phyloP scores from a whole-genome alignment of 2,797 vertebrate genomes.

The Oophaga sylvatica region DNA sequence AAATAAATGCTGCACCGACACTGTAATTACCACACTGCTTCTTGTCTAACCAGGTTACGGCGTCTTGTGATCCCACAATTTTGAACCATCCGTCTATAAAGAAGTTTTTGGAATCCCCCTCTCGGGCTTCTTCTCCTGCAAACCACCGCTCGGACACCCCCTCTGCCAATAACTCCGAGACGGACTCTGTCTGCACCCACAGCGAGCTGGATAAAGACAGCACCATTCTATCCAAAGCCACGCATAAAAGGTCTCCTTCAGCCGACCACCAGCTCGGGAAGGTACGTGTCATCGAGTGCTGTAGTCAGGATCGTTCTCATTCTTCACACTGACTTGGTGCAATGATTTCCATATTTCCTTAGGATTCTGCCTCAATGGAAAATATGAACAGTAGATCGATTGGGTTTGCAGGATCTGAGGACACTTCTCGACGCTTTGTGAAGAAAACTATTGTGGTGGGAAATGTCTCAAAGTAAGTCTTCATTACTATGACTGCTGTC shows the following conservation, averaged over 20 bases:
- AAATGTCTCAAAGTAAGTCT: slow-evolving; percentile 95
- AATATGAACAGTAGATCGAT: slow-evolving; percentile 81
- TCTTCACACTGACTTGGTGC: not conserved
- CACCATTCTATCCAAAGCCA: slow-evolving; percentile 74
- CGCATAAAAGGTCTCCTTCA: slow-evolving; percentile 76
- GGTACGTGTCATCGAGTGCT: slow-evolving; percentile 68
- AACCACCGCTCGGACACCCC: slow-evolving; percentile 94
- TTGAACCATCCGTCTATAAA: slow-evolving; percentile 97
- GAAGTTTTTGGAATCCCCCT: slow-evolving; percentile 93
- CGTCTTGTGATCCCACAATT: slow-evolving; percentile 82
- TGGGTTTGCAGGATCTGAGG: slow-evolving; percentile 81
- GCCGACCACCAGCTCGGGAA: slow-evolving; percentile 82
- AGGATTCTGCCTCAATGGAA: slow-evolving; percentile 70
- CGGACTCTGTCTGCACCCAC: slow-evolving; percentile 89
- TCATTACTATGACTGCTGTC: not conserved
- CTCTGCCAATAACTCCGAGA: slow-evolving; percentile 91
- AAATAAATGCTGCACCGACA: not conserved
- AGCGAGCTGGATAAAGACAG: slow-evolving; percentile 86
- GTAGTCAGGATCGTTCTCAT: not conserved
- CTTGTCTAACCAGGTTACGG: slow-evolving; percentile 77
- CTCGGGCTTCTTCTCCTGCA: slow-evolving; percentile 92
- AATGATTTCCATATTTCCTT: not conserved
- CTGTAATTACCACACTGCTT: not conserved
- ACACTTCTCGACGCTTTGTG: slow-evolving; percentile 90
- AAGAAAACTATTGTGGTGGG: slow-evolving; percentile 99